A percentile compares a stretch with the other conserved stretches of the same genome.
Conservation (phyloP, 2,797 vertebrate species). For the Gastrophryne carolinensis region DNA sequence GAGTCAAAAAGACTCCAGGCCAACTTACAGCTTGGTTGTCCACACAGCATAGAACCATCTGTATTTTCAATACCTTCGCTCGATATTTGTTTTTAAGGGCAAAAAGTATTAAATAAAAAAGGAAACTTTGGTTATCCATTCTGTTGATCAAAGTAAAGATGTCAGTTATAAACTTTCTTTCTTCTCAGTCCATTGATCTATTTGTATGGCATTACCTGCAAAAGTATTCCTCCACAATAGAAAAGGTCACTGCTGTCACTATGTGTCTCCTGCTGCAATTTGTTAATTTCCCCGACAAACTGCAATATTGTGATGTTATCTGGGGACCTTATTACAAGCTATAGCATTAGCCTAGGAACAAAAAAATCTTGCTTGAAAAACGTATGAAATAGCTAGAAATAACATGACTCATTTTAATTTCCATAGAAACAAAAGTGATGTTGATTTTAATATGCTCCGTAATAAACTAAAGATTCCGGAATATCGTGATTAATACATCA, state of each 20-base stretch:
- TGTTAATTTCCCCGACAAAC: background rate
- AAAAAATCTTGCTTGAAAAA: background rate
- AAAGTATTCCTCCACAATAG: slow-evolving; percentile 10
- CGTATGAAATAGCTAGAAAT: background rate
- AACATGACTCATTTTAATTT: background rate
- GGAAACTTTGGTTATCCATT: background rate
- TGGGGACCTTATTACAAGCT: background rate
- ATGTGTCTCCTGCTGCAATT: slow-evolving; percentile 3
- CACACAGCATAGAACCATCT: too few species aligned
- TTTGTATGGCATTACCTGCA: slow-evolving; percentile 1
- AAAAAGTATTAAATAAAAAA: background rate
- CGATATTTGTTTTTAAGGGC: too few species aligned
- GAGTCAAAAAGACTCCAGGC: too few species aligned
- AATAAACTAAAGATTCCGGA: too few species aligned
- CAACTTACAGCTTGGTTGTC: too few species aligned
- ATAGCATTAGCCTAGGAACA: background rate
- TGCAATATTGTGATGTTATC: background rate
- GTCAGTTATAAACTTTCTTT: slow-evolving; percentile 6
- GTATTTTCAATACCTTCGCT: too few species aligned
- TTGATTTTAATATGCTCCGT: too few species aligned
- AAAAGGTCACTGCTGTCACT: slow-evolving; percentile 28
- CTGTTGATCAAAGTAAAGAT: background rate
- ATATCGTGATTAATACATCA: too few species aligned
- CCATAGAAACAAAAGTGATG: too few species aligned
- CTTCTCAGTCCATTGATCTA: slow-evolving; percentile 11